Base-by-base conservation (phyloP, 1,140 invertebrate species). In the Thaumatotibia leucotreta region DNA sequence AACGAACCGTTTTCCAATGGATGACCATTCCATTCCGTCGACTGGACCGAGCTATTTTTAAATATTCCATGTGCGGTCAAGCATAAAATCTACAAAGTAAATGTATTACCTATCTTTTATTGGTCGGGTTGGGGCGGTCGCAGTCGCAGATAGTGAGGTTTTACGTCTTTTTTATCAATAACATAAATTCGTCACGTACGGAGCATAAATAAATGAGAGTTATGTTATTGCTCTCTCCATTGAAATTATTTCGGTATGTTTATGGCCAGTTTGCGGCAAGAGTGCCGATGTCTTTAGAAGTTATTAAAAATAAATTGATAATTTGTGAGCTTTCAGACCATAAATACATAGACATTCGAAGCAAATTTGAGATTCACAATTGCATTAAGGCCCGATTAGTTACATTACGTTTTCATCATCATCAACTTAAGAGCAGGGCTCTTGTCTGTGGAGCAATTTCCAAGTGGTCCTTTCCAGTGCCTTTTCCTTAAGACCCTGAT, bases 51-150 rank as follows among this genome's bases (percentile, higher is more conserved):
- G 76, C 76, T 75, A 80, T 72, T 84, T 86, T 86, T 88, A 90
- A 88, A 88, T 88, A 88, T 90, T 90, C 84, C 83, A 88, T 85
- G 84, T 86, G 84, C 79, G 85, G 88, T 86, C 84, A 84, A 86
- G 75, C 81, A 78, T 83, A 83, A 88, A 88, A 88, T 86, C 81
- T 82, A 90, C 84, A 88, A 88, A 90, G 86, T 86, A 86, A 90
- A 90, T 83, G 80, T 87, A 88, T 88, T 84, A 87, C 80, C 78
- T 77, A 83, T 84, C 82, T 83, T 84, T 87, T 89, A 88, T 88
- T 88, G 82, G 39, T 45, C 17, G 39, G 39, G 35, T 39, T 39
- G 35, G 35, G 76, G 64, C 76, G 68, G 70, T 78, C 75, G 64
- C 76, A 67, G 70, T 78, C 75, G 67, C 49, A 72, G 76, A 80